Conservation (phyloP, 2,113 vertebrate species). For the Cygnus atratus region DNA sequence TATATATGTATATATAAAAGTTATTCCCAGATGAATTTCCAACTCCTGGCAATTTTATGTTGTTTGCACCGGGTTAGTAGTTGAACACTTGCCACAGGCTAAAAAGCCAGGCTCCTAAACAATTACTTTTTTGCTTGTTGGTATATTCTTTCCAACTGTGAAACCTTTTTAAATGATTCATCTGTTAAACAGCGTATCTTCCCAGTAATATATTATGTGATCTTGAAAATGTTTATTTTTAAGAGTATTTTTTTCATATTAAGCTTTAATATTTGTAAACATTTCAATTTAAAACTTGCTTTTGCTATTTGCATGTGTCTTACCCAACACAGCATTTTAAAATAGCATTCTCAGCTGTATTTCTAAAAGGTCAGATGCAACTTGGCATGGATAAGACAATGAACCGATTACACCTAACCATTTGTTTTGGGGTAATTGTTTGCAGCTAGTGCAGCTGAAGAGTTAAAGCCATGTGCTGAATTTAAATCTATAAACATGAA, state of each 20-base stretch:
- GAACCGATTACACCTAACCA: constrained; percentile 62
- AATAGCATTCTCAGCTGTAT: not conserved
- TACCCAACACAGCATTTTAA: not conserved
- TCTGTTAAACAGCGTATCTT: not conserved
- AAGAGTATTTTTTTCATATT: not conserved
- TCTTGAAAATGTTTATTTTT: not conserved
- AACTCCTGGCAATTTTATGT: not conserved
- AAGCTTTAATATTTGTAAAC: constrained; percentile 39
- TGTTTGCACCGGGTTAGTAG: not conserved
- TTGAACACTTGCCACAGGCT: not conserved
- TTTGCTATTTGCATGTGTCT: not conserved
- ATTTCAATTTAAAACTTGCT: not conserved
- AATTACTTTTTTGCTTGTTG: not conserved
- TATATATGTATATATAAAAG: too few relatives aligned
- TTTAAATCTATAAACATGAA: constrained; percentile 69
- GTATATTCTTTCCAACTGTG: not conserved
- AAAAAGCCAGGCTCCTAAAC: not conserved
- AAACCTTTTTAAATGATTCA: not conserved
- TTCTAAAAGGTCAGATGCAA: constrained; percentile 24
- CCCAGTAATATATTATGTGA: not conserved
- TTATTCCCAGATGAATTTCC: not conserved
- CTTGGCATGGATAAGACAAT: constrained; percentile 45
- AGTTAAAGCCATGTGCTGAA: constrained; percentile 73
- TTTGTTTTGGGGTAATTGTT: constrained; percentile 55
- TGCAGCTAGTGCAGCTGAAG: constrained; percentile 70